A percentile compares a stretch with the other conserved stretches of the same genome.
Conservation (phyloP, 2,888 invertebrate species). For the Hydrotaea diabolus region DNA sequence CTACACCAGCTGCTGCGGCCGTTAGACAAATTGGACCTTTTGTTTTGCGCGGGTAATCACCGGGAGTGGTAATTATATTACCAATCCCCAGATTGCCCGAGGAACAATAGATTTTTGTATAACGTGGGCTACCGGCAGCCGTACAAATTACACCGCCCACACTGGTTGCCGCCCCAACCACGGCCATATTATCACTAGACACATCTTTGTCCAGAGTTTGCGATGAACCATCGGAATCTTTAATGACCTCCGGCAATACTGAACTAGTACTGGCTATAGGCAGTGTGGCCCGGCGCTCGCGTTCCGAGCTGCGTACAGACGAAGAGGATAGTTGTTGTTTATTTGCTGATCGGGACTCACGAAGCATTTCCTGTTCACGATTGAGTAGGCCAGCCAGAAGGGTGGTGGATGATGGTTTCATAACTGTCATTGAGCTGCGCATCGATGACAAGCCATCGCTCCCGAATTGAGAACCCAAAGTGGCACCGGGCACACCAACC, state of each 20-base stretch:
- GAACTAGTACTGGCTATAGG: constrained; percentile 75
- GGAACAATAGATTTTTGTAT: constrained; percentile 76
- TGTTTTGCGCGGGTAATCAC: constrained; percentile 79
- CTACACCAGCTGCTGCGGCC: constrained; percentile 65
- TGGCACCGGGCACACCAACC: constrained; percentile 69
- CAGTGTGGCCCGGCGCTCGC: constrained; percentile 76
- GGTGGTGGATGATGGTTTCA: constrained; percentile 93
- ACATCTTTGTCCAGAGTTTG: constrained; percentile 54
- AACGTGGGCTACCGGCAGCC: constrained; percentile 72
- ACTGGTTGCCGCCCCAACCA: not conserved
- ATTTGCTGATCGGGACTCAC: constrained; percentile 57
- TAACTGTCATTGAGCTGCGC: constrained; percentile 80
- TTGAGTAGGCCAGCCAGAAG: constrained; percentile 90
- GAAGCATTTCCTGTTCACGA: constrained; percentile 81
- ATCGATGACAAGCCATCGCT: constrained; percentile 75
- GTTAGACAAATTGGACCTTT: constrained; percentile 78
- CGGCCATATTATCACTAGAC: constrained; percentile 61
- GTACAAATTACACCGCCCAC: constrained; percentile 32
- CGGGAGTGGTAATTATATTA: constrained; percentile 79
- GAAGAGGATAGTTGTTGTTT: constrained; percentile 56
- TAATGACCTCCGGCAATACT: constrained; percentile 61
- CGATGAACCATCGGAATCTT: constrained; percentile 46
- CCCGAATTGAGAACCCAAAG: constrained; percentile 74
- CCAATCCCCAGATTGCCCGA: constrained; percentile 77
- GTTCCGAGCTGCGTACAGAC: constrained; percentile 69